Base-by-base conservation (phyloP, 2,113 vertebrate genomes). In the Melierax canorus region DNA sequence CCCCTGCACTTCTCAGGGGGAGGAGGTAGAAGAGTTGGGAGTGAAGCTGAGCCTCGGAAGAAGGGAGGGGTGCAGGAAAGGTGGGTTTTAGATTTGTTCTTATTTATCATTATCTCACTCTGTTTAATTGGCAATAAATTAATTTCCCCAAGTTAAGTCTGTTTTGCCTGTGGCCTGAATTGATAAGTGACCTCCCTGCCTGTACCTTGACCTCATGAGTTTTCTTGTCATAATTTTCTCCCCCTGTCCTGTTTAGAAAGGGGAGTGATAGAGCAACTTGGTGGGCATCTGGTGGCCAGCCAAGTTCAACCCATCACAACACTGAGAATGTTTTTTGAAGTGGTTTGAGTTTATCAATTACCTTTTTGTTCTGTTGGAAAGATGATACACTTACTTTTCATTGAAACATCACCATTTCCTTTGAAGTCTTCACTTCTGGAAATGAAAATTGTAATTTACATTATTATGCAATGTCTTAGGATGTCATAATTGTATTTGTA, bases 391-490 rank as follows among this genome's bases (percentile, higher is more conserved):
- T 69, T 93, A 64, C 9, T 83, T 74, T 34, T 76, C 23, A 53
- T 85, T 45, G 63, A 16, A 77, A 67, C 60, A 86, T 80, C 80
- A 73, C 48, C 18, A 88, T 93, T 88, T 80, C 50, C 60, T 90
- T 51, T 86, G 41, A 94, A 92, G 58, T 71, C 9, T 92, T 93
- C 84, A 76, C 50, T 39, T 93, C 27, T 84, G 41, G 96, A 90
- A 72, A 38, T 29, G 11, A 82, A 83, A 92, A 48, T 12, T 30
- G 1, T 62, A 81, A 77, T 93, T 94, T 95, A 16, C 24, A 82
- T 87, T 86, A 59, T 36, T 38, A 66, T 83, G 73, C 17, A 75
- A 23, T 82, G 24, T 73, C 46, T 91, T 56, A 21, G 15, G 43
- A 77, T 82, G 46, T 62, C 50, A 41, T 92, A 87, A 81, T 78